Percentiles rank a stretch among this genome's conserved stretches.
These are phyloP conservation scores for Pimephales promelas DNA, from an alignment of 2,113 vertebrate species.

Conservation along the genomic window DNA sequence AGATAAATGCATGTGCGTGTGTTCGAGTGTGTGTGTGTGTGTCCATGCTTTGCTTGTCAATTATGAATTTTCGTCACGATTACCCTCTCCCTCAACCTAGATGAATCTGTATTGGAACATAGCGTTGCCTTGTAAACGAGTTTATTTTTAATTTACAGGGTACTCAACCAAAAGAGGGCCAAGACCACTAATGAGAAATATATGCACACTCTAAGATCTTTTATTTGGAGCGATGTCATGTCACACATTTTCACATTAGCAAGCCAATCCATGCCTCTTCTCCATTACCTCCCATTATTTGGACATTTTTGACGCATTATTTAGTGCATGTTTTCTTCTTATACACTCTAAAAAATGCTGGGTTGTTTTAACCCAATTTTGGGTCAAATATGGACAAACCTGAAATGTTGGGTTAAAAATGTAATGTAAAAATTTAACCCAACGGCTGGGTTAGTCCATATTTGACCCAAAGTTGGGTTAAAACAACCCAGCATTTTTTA, in stretches of 20 bases:
- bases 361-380: too few species aligned
- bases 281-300: not conserved
- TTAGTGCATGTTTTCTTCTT: not conserved
- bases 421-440: too few species aligned
- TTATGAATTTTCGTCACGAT: constrained; percentile 30
- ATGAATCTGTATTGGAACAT: constrained; percentile 36
- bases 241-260: not conserved
- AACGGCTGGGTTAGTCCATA: too few species aligned
- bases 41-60: constrained; percentile 11
- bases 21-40: not conserved
- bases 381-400: too few species aligned
- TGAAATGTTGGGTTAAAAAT: too few species aligned
- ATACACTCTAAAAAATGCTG: too few species aligned
- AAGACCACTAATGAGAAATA: constrained; percentile 44
- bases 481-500: too few species aligned
- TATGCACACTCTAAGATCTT: constrained; percentile 11
- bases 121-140: constrained; percentile 34
- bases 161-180: constrained; percentile 7
- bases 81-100: constrained; percentile 10
- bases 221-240: not conserved
- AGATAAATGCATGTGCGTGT: constrained; percentile 25
- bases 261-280: constrained; percentile 18
- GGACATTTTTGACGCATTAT: not conserved
- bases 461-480: too few species aligned
- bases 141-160: constrained; percentile 38